phyloP scores from a whole-genome alignment of 2,888 invertebrate genomes.

The Lasioglossum calceatum region DNA sequence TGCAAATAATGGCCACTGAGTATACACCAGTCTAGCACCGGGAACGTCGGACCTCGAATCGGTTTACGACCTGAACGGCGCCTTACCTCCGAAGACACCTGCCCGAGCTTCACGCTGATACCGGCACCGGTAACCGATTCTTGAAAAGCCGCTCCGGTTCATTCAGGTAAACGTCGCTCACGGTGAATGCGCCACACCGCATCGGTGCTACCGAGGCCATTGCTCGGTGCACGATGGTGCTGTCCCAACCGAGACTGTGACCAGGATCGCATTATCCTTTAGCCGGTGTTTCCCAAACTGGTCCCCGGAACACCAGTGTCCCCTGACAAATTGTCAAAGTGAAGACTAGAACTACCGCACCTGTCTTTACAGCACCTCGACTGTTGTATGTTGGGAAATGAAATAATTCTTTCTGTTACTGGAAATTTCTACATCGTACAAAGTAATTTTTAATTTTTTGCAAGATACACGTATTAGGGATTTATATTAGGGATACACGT shows the following conservation, averaged over 20 bases:
- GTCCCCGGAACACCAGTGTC: too few relatives aligned
- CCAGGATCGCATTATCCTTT: neutral
- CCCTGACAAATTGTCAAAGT: neutral
- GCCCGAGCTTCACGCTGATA: slow-evolving; percentile 20
- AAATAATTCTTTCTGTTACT: too few relatives aligned
- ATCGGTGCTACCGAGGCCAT: neutral
- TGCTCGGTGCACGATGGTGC: neutral
- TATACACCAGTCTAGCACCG: slow-evolving; percentile 1
- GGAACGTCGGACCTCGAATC: slow-evolving; percentile 47
- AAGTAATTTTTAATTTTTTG: too few relatives aligned
- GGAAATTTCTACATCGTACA: too few relatives aligned
- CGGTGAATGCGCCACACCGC: neutral
- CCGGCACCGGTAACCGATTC: slow-evolving; percentile 13
- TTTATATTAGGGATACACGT: too few relatives aligned
- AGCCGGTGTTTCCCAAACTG: neutral
- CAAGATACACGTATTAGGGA: too few relatives aligned
- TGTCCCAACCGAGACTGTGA: neutral
- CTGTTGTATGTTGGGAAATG: too few relatives aligned
- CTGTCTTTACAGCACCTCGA: neutral
- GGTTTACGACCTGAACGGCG: slow-evolving; percentile 67
- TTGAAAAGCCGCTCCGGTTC: slow-evolving; percentile 38
- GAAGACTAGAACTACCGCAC: neutral
- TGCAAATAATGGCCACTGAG: slow-evolving; percentile 41
- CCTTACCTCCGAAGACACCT: slow-evolving; percentile 61
- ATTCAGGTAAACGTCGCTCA: slow-evolving; percentile 40